Percentiles rank a stretch among this genome's conserved stretches.
Conservation (phyloP, 2,888 invertebrate genomes). For the Nymphalis c-album region DNA sequence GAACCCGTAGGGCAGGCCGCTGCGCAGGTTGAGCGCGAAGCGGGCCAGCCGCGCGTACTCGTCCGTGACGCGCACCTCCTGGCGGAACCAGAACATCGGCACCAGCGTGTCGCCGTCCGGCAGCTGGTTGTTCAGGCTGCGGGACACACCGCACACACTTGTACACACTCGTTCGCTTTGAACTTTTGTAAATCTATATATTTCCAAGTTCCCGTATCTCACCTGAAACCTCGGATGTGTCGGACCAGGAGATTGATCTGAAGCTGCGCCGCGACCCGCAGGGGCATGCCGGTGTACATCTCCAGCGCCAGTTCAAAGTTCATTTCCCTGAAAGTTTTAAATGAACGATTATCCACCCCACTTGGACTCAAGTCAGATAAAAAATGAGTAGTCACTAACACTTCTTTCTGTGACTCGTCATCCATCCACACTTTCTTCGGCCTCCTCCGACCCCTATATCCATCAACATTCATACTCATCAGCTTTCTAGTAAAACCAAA, state of each 20-base stretch:
- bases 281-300: conserved; percentile 89
- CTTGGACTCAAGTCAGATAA: neutral
- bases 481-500: no score
- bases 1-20: conserved; percentile 77
- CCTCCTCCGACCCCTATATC: no score
- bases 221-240: conserved; percentile 57
- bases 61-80: conserved; percentile 82
- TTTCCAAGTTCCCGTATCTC: conserved; percentile 35
- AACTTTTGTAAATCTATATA: no score
- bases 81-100: conserved; percentile 90
- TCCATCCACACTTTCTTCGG: no score
- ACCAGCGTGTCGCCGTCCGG: conserved; percentile 79
- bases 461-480: no score
- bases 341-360: neutral
- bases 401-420: no score
- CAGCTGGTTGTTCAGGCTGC: conserved; percentile 53
- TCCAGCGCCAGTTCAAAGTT: conserved; percentile 86
- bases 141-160: no score
- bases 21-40: conserved; percentile 74
- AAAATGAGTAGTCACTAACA: no score
- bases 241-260: conserved; percentile 85
- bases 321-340: conserved; percentile 67
- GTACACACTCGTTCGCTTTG: no score
- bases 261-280: conserved; percentile 86
- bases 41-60: conserved; percentile 81